A percentile compares a stretch with the other conserved stretches of the same genome.
Conservation (phyloP, 2,888 invertebrate species). For the Nemoura dubitans region DNA sequence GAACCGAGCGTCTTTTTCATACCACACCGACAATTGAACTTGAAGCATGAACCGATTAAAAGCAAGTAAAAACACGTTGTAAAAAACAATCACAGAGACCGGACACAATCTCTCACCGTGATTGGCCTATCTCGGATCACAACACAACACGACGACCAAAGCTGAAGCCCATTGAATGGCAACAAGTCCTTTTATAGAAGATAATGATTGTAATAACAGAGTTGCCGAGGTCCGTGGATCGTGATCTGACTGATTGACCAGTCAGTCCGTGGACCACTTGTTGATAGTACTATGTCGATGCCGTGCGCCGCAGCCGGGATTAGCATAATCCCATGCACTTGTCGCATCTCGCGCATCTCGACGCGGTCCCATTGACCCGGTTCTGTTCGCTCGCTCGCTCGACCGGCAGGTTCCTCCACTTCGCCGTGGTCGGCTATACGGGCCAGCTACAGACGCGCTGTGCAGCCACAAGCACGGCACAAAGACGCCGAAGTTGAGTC, state of each 20-base stretch:
- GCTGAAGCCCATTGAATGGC: background rate
- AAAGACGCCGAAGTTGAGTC: too few species aligned
- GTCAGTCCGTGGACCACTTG: conserved; percentile 4
- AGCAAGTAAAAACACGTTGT: background rate
- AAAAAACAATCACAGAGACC: too few species aligned
- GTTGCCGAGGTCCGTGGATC: too few species aligned
- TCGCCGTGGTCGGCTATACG: too few species aligned
- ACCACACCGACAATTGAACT: background rate
- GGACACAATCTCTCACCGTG: too few species aligned
- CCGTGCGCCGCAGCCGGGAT: background rate
- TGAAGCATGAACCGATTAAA: background rate
- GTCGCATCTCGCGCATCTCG: background rate
- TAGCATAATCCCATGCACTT: conserved; percentile 22
- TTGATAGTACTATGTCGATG: background rate
- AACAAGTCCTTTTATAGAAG: background rate
- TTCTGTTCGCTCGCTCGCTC: background rate
- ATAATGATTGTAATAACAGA: background rate
- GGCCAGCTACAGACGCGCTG: too few species aligned
- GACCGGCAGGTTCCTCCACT: too few species aligned
- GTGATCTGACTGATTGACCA: background rate
- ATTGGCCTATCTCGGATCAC: too few species aligned
- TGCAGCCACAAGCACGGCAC: too few species aligned
- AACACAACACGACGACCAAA: too few species aligned
- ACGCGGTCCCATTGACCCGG: background rate
- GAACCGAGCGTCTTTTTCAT: background rate